Percentiles rank a stretch among this genome's conserved stretches.
Conservation (phyloP, 2,797 vertebrate genomes). For the Agapornis canus region DNA sequence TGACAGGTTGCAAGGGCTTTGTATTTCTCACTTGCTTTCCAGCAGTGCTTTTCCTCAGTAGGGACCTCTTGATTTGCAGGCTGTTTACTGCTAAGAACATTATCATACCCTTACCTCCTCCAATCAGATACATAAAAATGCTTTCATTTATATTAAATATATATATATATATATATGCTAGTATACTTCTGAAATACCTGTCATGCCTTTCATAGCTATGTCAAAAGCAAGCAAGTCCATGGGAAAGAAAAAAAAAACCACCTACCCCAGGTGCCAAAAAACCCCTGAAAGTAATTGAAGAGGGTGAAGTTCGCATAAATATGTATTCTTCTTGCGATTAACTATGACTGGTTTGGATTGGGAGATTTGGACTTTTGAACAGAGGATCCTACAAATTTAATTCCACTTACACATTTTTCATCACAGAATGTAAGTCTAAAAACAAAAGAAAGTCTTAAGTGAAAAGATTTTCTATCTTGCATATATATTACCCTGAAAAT, state of each 20-base stretch:
- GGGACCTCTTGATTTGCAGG: not conserved
- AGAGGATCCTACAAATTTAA: not conserved
- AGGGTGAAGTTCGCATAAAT: not conserved
- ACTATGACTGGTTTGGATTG: not conserved
- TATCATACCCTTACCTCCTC: accelerated
- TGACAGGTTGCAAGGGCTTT: not conserved
- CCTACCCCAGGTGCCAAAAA: not conserved
- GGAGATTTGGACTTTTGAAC: not conserved
- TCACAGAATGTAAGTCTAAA: not conserved
- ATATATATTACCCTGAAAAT: not conserved
- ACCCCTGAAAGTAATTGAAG: not conserved
- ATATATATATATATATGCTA: not conserved
- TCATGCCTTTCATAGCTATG: not conserved
- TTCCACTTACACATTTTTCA: not conserved
- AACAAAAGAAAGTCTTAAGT: not conserved
- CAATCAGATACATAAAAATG: not conserved
- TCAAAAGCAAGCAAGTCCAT: not conserved
- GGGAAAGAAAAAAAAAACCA: not conserved
- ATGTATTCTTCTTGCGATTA: not conserved
- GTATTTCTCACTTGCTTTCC: not conserved
- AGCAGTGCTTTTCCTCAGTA: not conserved
- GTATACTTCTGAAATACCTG: not conserved
- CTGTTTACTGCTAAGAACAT: not conserved
- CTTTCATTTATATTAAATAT: not conserved
- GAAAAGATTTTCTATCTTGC: not conserved